Evolutionary conservation across 2,888 invertebrate species (phyloP).

Genomic region (Imbricaverruca yamaguchii): DNA sequence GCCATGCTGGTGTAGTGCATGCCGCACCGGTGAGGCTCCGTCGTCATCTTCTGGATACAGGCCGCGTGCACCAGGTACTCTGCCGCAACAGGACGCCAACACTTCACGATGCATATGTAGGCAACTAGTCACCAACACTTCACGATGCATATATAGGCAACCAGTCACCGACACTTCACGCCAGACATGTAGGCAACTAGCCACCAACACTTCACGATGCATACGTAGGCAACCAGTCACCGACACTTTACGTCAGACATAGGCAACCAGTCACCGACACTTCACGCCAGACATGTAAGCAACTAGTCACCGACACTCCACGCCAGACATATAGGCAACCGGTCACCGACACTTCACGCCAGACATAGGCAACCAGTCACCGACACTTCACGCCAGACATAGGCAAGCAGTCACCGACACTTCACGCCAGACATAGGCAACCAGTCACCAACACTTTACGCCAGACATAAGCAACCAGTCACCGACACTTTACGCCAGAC

Average conservation of each 20-base stretch:
- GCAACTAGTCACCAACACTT: no score
- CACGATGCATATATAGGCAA: not conserved
- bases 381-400: no score
- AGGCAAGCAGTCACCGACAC: no score
- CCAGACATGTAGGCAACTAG: not conserved
- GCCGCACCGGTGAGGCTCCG: not conserved
- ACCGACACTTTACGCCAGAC: no score
- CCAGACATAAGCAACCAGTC: no score
- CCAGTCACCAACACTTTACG: no score
- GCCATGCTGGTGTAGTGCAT: conserved; percentile 14
- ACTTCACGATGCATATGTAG: not conserved
- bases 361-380: not conserved
- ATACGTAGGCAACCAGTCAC: not conserved
- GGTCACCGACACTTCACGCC: no score
- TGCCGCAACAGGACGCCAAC: not conserved
- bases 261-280: not conserved
- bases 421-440: not conserved
- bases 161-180: no score
- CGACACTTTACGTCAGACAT: no score
- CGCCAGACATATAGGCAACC: not conserved
- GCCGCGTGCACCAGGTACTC: not conserved
- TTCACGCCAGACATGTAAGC: not conserved
- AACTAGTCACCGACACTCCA: no score
- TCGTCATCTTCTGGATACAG: not conserved
- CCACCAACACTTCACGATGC: no score